A percentile compares a stretch with the other conserved stretches of the same genome.
Conservation (phyloP, 1,140 invertebrate genomes). For the Doryteuthis pealeii region DNA sequence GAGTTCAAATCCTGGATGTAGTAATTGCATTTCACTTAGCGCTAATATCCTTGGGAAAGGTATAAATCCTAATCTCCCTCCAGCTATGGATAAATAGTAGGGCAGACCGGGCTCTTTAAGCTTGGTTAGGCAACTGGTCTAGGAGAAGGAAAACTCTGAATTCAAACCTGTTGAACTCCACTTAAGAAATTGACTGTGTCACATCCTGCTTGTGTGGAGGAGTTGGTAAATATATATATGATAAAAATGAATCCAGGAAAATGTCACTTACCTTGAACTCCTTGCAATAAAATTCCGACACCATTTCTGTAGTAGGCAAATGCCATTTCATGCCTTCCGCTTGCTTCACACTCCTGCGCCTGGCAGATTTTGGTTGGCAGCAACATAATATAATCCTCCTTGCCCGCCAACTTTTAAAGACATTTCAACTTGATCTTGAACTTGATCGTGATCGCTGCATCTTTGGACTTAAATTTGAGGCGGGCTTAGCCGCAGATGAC, state of each 20-base stretch:
- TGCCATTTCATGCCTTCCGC: slow-evolving; percentile 65
- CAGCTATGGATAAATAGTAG: no score
- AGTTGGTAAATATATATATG: no score
- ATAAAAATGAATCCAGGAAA: neutral
- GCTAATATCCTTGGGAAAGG: no score
- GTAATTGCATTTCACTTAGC: no score
- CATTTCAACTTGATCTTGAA: slow-evolving; percentile 44
- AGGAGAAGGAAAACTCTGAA: no score
- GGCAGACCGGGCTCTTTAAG: no score
- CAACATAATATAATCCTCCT: slow-evolving; percentile 66
- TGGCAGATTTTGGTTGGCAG: slow-evolving; percentile 67
- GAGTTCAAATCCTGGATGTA: no score
- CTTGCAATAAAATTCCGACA: slow-evolving; percentile 66
- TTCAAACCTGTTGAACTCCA: no score
- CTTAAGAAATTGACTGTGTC: no score
- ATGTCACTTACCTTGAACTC: slow-evolving; percentile 63
- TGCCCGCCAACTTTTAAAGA: slow-evolving; percentile 54
- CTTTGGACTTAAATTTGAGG: slow-evolving; percentile 15
- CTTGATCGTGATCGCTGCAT: slow-evolving; percentile 20
- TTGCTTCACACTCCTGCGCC: slow-evolving; percentile 60
- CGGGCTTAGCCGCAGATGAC: neutral
- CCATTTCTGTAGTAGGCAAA: slow-evolving; percentile 70
- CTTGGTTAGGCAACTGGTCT: no score
- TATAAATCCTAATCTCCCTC: no score
- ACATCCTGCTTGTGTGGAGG: no score